Percentiles rank a stretch among this genome's conserved stretches.
These are phyloP conservation scores for Chionis minor DNA, from an alignment of 2,113 vertebrate genomes.

Conservation along the genomic window DNA sequence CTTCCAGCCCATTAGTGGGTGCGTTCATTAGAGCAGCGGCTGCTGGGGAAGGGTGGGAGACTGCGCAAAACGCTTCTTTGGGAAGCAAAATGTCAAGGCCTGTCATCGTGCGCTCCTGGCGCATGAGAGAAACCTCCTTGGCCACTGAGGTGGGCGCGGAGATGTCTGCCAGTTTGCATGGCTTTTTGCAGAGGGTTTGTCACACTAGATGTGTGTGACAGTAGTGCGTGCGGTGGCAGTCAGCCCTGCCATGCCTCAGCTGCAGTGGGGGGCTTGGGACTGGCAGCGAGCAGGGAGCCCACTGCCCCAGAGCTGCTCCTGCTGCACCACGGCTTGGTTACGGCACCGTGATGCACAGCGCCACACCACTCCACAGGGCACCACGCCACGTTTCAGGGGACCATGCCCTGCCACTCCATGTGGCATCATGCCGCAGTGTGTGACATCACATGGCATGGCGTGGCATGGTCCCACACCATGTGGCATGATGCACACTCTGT, in stretches of 20 bases:
- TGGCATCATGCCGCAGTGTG: too few species aligned
- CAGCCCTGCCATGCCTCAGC: background rate
- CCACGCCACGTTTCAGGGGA: accelerated
- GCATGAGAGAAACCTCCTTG: background rate
- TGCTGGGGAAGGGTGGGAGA: background rate
- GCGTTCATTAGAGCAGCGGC: background rate
- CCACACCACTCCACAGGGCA: background rate
- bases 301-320: background rate
- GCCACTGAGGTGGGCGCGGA: background rate
- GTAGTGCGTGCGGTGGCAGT: accelerated
- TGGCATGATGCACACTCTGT: background rate
- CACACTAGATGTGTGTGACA: accelerated
- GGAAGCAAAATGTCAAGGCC: background rate
- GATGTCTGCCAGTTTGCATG: accelerated
- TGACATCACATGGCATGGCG: too few species aligned
- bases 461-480: background rate
- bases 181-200: background rate
- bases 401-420: background rate
- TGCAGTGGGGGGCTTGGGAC: accelerated
- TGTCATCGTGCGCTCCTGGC: background rate
- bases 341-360: accelerated
- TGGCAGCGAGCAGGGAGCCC: background rate
- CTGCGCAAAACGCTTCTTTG: background rate
- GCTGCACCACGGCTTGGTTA: background rate
- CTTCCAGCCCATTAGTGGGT: background rate